Conservation (phyloP, 2,113 vertebrate genomes). For the Grus americana region DNA sequence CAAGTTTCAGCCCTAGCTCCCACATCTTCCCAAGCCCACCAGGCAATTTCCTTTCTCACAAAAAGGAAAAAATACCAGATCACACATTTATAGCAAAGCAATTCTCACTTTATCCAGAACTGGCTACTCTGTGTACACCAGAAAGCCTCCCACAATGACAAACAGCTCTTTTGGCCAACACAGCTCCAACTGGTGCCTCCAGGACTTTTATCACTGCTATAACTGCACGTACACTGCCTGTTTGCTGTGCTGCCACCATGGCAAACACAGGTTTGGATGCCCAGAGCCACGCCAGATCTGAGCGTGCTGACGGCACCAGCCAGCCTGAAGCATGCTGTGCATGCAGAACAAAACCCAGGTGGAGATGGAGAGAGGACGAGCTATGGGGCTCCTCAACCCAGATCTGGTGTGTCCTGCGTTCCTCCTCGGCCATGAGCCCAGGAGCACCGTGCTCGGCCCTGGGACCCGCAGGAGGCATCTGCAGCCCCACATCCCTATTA, state of each 20-base stretch:
- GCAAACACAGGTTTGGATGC: neutral
- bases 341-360: neutral
- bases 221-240: neutral
- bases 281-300: neutral
- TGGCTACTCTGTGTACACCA: neutral
- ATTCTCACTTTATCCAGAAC: neutral
- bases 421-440: rapidly evolving
- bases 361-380: neutral
- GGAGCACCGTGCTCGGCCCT: neutral
- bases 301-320: neutral
- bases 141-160: neutral
- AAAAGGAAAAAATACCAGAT: neutral
- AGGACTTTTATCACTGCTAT: neutral
- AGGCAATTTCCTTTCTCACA: neutral
- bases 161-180: neutral
- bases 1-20: neutral
- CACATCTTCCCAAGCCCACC: neutral
- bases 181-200: neutral
- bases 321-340: rapidly evolving
- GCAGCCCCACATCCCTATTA: neutral
- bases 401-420: rapidly evolving
- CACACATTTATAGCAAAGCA: neutral
- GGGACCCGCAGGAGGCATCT: neutral
- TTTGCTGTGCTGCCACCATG: neutral
- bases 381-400: neutral